A percentile compares a stretch with the other conserved stretches of the same genome.
Conservation (phyloP, 1,140 invertebrate species). For the Drosophila trapezifrons region DNA sequence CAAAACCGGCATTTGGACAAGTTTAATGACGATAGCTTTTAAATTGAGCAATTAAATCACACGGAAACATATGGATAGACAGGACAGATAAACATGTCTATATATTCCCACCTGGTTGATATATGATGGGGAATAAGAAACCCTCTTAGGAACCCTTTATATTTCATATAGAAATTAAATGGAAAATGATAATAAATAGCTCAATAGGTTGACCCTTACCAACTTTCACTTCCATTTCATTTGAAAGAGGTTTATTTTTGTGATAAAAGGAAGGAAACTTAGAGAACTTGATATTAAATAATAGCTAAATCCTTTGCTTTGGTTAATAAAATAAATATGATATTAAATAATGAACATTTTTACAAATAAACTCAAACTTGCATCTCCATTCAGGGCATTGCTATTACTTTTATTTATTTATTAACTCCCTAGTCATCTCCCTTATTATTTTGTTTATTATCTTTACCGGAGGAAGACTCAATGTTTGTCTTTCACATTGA, state of each 20-base stretch:
- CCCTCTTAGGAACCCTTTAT: background rate
- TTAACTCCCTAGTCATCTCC: background rate
- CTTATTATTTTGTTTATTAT: background rate
- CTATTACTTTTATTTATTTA: background rate
- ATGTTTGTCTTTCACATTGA: background rate
- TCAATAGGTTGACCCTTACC: background rate
- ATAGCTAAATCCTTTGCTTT: too few species aligned
- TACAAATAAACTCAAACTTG: too few species aligned
- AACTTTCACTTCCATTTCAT: background rate
- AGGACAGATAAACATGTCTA: background rate
- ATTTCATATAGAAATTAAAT: background rate
- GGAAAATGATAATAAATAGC: background rate
- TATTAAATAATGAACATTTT: too few species aligned
- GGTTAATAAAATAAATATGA: too few species aligned
- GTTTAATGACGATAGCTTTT: constrained; percentile 10
- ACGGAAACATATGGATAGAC: background rate
- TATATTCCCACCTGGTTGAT: background rate
- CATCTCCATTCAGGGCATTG: too few species aligned
- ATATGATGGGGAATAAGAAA: background rate
- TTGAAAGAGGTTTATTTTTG: too few species aligned
- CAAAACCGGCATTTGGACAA: constrained; percentile 13
- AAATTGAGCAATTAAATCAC: constrained; percentile 5
- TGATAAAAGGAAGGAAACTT: too few species aligned
- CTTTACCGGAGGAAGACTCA: background rate
- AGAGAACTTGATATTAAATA: too few species aligned